A percentile compares a stretch with the other conserved stretches of the same genome.
Conservation (phyloP, 2,797 vertebrate species). For the Chelidonichthys spinosus region DNA sequence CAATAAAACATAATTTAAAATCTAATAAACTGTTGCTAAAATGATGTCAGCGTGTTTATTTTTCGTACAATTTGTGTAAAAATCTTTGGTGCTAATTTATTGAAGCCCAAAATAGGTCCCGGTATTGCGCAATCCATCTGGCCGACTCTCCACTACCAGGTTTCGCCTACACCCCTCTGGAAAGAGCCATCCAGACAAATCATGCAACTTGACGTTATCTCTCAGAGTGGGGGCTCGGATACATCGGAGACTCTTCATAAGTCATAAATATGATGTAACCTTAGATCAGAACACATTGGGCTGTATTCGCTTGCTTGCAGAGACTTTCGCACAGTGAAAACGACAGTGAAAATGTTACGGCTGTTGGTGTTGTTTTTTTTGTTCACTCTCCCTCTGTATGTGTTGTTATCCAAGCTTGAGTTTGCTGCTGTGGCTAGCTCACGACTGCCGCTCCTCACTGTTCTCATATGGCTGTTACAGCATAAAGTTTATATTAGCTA, state of each 20-base stretch:
- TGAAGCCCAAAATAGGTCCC: neutral
- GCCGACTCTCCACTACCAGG: neutral
- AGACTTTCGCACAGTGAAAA: neutral
- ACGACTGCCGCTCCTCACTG: no score
- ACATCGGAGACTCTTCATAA: neutral
- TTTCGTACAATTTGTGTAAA: neutral
- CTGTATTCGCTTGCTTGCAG: neutral
- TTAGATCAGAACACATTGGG: neutral
- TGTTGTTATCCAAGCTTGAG: no score
- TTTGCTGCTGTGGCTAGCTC: no score
- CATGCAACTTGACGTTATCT: neutral
- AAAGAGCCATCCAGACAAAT: neutral
- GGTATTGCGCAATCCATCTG: no score
- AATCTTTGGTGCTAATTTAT: neutral
- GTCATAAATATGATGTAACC: neutral
- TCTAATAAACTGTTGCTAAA: neutral
- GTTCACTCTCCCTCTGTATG: no score
- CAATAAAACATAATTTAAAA: neutral
- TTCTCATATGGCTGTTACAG: no score
- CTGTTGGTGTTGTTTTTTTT: no score
- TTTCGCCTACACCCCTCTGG: neutral
- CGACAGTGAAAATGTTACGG: neutral
- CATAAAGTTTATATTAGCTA: no score
- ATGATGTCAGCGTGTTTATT: neutral
- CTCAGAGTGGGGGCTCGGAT: neutral